Conservation (phyloP, 2,888 invertebrate species). For the Diplazon laetatorius region DNA sequence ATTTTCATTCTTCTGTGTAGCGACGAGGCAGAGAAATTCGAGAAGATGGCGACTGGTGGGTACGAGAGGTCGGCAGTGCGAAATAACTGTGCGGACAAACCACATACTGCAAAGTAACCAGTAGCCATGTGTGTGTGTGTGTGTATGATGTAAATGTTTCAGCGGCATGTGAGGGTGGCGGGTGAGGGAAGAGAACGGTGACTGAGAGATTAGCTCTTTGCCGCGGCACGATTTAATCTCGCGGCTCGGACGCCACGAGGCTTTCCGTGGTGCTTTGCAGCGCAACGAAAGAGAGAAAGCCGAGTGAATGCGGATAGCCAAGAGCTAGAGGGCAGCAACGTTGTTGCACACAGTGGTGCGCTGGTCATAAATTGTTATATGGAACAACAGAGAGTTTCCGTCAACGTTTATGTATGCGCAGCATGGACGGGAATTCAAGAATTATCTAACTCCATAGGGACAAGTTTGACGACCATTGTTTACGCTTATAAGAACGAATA, state of each 20-base stretch:
- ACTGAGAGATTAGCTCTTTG: slow-evolving; percentile 76
- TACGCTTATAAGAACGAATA: neutral
- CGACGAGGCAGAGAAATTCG: slow-evolving; percentile 18
- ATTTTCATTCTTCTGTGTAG: slow-evolving; percentile 11
- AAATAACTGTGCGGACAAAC: slow-evolving; percentile 43
- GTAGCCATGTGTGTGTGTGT: neutral
- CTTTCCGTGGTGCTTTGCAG: slow-evolving; percentile 46
- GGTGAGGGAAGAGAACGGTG: slow-evolving; percentile 51
- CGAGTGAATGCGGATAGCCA: slow-evolving; percentile 19
- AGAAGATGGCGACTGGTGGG: slow-evolving; percentile 34
- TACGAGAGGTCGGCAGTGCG: slow-evolving; percentile 46
- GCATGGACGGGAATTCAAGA: too few species aligned
- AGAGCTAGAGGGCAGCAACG: neutral
- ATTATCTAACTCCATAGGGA: too few species aligned
- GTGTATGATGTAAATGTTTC: slow-evolving; percentile 4
- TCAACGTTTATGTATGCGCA: neutral
- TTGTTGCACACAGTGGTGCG: slow-evolving; percentile 1
- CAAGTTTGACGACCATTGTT: neutral
- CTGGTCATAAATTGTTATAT: slow-evolving; percentile 14
- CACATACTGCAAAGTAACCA: slow-evolving; percentile 7
- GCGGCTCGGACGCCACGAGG: slow-evolving; percentile 70
- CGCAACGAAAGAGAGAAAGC: slow-evolving; percentile 15
- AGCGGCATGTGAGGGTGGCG: slow-evolving; percentile 41
- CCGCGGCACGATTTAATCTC: slow-evolving; percentile 78
- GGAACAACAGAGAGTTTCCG: slow-evolving; percentile 5